Evolutionary conservation across 2,113 vertebrate species (phyloP).

Genomic region (Nesospiza acunhae): DNA sequence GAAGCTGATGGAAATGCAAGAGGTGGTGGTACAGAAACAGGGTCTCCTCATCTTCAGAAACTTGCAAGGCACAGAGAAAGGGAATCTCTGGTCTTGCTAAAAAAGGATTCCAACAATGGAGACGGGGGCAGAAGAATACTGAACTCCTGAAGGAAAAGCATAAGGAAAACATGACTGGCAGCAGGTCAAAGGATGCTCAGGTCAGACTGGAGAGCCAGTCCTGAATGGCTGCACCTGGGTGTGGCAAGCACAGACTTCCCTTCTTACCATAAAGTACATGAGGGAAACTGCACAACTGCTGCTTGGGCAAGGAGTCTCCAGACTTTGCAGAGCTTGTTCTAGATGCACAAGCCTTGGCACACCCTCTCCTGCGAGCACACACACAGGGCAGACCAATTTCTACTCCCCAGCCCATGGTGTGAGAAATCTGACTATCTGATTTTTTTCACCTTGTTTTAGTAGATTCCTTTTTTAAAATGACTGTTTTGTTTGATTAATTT

Average conservation of each 20-base stretch:
- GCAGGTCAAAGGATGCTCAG: neutral
- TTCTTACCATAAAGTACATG: neutral
- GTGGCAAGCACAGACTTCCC: neutral
- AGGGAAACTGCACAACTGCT: neutral
- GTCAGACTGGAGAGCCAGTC: neutral
- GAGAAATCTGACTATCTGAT: neutral
- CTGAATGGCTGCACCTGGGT: rapidly evolving
- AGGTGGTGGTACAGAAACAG: neutral
- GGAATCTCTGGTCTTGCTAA: neutral
- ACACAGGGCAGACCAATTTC: neutral
- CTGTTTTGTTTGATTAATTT: neutral
- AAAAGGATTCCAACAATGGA: neutral
- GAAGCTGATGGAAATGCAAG: neutral
- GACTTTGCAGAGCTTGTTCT: neutral
- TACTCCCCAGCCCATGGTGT: neutral
- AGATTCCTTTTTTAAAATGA: neutral
- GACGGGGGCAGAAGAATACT: neutral
- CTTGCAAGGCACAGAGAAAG: neutral
- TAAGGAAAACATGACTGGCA: neutral
- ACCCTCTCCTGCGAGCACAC: neutral
- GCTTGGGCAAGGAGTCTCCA: neutral
- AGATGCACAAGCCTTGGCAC: neutral
- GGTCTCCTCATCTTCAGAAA: neutral
- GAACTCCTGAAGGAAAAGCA: neutral
- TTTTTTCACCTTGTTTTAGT: neutral